Conservation (phyloP, 2,888 invertebrate genomes). For the Luffia ferchaultella region DNA sequence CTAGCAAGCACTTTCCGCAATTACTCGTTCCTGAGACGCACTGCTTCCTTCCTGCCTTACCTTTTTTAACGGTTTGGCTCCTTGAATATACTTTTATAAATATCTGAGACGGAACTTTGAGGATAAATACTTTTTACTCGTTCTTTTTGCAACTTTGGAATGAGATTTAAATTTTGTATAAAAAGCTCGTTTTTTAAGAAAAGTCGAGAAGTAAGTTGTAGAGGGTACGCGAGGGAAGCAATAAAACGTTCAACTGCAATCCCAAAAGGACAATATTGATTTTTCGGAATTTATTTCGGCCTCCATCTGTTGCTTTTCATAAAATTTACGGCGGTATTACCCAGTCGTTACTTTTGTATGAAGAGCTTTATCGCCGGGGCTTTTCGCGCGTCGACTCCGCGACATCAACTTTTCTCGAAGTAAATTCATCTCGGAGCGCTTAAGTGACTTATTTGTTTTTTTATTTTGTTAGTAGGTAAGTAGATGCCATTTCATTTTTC, state of each 20-base stretch:
- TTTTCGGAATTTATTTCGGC: constrained; percentile 53
- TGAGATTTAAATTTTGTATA: too few relatives aligned
- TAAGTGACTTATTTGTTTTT: constrained; percentile 32
- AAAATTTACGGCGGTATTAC: constrained; percentile 61
- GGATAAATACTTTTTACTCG: not conserved
- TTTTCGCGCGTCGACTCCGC: constrained; percentile 27
- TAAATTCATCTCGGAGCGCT: constrained; percentile 20
- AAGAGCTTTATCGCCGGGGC: constrained; percentile 48
- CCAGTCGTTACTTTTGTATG: constrained; percentile 59
- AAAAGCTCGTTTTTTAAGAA: too few relatives aligned
- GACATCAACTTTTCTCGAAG: constrained; percentile 35
- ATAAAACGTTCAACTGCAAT: too few relatives aligned
- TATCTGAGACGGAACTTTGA: not conserved
- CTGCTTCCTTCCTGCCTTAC: not conserved
- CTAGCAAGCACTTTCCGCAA: not conserved
- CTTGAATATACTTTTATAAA: not conserved
- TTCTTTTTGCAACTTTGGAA: too few relatives aligned
- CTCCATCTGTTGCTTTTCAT: constrained; percentile 64
- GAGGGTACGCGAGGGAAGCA: too few relatives aligned
- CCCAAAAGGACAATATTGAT: constrained; percentile 54
- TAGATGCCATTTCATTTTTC: not conserved
- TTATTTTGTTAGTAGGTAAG: constrained; percentile 14
- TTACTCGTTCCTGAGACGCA: not conserved
- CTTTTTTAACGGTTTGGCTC: not conserved
- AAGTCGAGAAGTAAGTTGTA: too few relatives aligned